phyloP scores from a whole-genome alignment of 1,140 invertebrate genomes.

The Drosophila kurseongensis region DNA sequence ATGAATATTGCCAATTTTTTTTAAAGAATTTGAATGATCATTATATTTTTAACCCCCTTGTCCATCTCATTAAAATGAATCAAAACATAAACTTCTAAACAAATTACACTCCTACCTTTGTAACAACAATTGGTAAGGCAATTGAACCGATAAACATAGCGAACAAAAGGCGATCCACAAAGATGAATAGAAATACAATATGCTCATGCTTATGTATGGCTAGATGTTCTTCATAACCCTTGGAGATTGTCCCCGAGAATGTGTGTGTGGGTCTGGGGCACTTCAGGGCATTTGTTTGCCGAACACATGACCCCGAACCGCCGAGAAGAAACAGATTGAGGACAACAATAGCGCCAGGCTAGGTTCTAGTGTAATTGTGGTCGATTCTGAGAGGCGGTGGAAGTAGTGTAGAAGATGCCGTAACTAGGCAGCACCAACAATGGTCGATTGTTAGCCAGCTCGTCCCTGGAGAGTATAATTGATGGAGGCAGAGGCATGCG shows the following conservation, averaged over 20 bases:
- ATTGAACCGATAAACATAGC: constrained; percentile 37
- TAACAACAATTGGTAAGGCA: constrained; percentile 28
- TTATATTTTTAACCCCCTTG: background rate
- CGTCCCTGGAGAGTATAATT: constrained; percentile 61
- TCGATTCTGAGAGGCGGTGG: constrained; percentile 13
- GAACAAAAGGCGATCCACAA: constrained; percentile 37
- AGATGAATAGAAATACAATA: constrained; percentile 39
- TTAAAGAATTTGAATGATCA: background rate
- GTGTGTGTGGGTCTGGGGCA: constrained; percentile 34
- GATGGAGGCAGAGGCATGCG: constrained; percentile 56
- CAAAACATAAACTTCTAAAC: constrained; percentile 27
- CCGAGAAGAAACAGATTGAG: constrained; percentile 10
- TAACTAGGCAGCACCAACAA: constrained; percentile 67
- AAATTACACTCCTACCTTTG: constrained; percentile 31
- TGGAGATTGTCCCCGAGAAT: constrained; percentile 41
- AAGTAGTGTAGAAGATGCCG: constrained; percentile 27
- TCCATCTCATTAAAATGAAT: constrained; percentile 9
- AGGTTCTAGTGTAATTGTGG: constrained; percentile 56
- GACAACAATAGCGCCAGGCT: constrained; percentile 69
- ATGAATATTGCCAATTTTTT: no score
- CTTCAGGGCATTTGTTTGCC: constrained; percentile 34
- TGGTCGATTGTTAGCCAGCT: constrained; percentile 70
- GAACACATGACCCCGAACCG: constrained; percentile 41
- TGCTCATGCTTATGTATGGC: constrained; percentile 31
- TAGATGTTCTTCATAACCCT: constrained; percentile 31